phyloP scores from a whole-genome alignment of 2,113 vertebrate genomes.

The Martes martes region DNA sequence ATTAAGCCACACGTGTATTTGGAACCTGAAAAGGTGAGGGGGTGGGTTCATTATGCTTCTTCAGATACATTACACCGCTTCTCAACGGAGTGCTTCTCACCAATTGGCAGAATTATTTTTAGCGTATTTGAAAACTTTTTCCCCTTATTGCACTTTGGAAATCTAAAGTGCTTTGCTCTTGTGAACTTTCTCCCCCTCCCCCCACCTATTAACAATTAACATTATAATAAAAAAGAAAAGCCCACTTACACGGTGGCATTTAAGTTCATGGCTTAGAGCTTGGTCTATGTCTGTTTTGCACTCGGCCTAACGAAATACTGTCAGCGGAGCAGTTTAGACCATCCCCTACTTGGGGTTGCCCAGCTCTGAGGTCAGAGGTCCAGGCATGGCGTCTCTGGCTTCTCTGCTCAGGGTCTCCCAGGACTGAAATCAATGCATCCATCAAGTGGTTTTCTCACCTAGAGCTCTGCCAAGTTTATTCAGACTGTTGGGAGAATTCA shows the following conservation, averaged over 20 bases:
- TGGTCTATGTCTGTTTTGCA: neutral
- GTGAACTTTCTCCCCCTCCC: neutral
- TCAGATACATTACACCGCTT: neutral
- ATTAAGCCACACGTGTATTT: neutral
- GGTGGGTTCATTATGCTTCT: neutral
- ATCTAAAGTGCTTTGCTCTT: neutral
- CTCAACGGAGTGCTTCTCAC: neutral
- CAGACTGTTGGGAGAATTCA: neutral
- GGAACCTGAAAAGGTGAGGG: neutral
- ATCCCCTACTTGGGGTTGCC: neutral
- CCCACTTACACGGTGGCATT: neutral
- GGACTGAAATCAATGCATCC: neutral
- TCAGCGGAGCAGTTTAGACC: neutral
- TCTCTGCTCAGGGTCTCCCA: neutral
- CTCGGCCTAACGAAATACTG: neutral
- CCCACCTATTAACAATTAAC: neutral
- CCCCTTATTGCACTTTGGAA: conserved; percentile 9
- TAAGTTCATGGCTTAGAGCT: neutral
- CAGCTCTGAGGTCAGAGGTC: neutral
- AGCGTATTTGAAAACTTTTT: conserved; percentile 46
- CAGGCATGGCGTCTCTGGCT: accelerated
- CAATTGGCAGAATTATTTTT: conserved; percentile 41
- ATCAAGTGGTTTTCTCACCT: neutral
- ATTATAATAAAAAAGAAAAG: neutral
- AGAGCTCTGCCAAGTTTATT: neutral